Evolutionary conservation across 2,888 invertebrate genomes (phyloP), one percentile per base, ranked within the genome.

Genomic region (Rotaria magnacalcarata): DNA sequence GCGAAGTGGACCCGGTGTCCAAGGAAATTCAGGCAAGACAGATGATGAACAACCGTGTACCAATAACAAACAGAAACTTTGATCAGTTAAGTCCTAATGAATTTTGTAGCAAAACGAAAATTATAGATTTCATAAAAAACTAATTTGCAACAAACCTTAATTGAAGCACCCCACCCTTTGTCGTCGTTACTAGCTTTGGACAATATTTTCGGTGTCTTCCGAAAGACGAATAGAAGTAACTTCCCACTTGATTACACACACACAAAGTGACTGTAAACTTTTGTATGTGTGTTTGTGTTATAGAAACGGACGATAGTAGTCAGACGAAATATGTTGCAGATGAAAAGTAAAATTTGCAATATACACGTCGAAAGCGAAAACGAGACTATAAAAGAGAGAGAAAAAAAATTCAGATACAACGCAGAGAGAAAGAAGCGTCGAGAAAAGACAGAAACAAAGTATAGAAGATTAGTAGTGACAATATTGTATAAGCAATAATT

Each of bases 91-190:
- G 41, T 34, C 67, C 67, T 67, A 41, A 14, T 67, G 11, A 16
- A 16, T 67, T 34, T 1, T 21, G 10, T 0, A 47, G 19, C 6
- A 43, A 47, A 5, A 80, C n/a, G 47, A 10, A n/a, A 7, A 41
- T 74, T 24, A n/a, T 41, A 41, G 2, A 2, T 74, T 41, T 19
- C 24, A 6, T 47, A 8, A 34, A n/a, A 60, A 27, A n/a, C 14
- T 43, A 19, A 34, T 34, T 43, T 43, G 6, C 19, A 43, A 75
- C 19, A 21, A 47, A 80, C 80, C 47, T n/a, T 43, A 80, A 14
- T 11, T 47, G 80, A 80, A 80, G 80, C 14, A 47, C 80, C 80
- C 80, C 80, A 80, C 80, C 80, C 80, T 43, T 80, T 43, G 21
- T 47, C 47, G 11, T 43, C 47, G 43, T 19, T 24, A 34, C 80